phyloP scores from a whole-genome alignment of 2,888 invertebrate genomes.

The Diachrysia chrysitis region DNA sequence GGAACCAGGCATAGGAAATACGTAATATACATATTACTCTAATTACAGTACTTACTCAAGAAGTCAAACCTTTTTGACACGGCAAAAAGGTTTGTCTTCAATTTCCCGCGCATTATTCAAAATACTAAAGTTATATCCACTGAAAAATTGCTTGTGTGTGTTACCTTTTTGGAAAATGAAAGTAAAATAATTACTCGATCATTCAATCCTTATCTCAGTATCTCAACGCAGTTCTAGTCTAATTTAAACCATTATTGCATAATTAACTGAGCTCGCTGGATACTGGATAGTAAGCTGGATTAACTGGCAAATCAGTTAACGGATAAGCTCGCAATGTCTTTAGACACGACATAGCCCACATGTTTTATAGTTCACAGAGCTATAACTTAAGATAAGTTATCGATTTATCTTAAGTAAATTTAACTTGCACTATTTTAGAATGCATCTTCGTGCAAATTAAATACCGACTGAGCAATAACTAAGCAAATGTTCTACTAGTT shows the following conservation, averaged over 20 bases:
- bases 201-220: not conserved
- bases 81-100: not conserved
- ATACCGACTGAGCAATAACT: not conserved
- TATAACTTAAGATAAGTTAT: constrained; percentile 1
- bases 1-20: too few species aligned
- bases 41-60: too few species aligned
- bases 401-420: not conserved
- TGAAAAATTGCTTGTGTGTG: not conserved
- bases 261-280: constrained; percentile 1
- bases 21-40: too few species aligned
- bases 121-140: not conserved
- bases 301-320: constrained; percentile 2
- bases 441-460: not conserved
- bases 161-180: not conserved
- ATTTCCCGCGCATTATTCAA: not conserved
- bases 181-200: not conserved
- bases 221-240: not conserved
- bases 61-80: too few species aligned
- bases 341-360: constrained; percentile 2
- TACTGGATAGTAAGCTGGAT: not conserved
- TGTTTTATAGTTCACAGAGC: constrained; percentile 1
- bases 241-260: constrained; percentile 6
- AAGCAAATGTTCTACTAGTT: not conserved
- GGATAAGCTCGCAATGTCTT: not conserved
- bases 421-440: not conserved